Percentiles rank a stretch among this genome's conserved stretches.
Conservation (phyloP, 1,140 invertebrate species). For the Liolophura sinensis region DNA sequence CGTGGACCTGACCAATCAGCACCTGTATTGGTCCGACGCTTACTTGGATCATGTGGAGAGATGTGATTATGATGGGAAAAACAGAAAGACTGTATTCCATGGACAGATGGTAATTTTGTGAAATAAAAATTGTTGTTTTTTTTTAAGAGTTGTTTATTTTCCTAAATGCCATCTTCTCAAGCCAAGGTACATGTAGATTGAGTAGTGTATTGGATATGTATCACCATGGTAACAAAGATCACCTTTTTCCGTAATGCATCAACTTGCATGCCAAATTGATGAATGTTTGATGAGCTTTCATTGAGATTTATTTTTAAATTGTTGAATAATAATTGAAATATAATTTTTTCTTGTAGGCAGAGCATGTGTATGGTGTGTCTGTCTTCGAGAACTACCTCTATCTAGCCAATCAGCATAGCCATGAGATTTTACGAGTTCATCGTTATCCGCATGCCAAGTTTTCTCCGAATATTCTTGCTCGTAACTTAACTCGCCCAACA, state of each 20-base stretch:
- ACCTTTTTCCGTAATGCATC: too few species aligned
- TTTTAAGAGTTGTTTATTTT: constrained; percentile 13
- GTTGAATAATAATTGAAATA: constrained; percentile 1
- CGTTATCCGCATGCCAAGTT: constrained; percentile 61
- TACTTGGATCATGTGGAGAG: constrained; percentile 89
- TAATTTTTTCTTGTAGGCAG: constrained; percentile 62
- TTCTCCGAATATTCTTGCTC: constrained; percentile 47
- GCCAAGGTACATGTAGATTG: neutral
- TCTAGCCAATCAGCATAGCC: constrained; percentile 20
- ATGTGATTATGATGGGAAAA: constrained; percentile 83
- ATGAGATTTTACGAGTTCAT: constrained; percentile 65
- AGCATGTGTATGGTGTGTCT: constrained; percentile 71
- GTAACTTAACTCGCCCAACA: constrained; percentile 64
- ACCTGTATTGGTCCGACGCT: constrained; percentile 68
- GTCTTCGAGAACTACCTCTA: constrained; percentile 56
- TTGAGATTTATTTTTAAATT: too few species aligned
- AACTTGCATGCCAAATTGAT: too few species aligned
- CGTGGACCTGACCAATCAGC: constrained; percentile 71
- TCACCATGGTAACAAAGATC: too few species aligned
- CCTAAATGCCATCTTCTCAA: neutral
- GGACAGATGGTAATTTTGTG: constrained; percentile 73
- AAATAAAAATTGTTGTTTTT: constrained; percentile 60
- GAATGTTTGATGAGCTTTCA: too few species aligned
- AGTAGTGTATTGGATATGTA: neutral
- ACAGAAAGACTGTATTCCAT: constrained; percentile 70